Conservation (phyloP, 2,113 vertebrate genomes). For the Carollia perspicillata region DNA sequence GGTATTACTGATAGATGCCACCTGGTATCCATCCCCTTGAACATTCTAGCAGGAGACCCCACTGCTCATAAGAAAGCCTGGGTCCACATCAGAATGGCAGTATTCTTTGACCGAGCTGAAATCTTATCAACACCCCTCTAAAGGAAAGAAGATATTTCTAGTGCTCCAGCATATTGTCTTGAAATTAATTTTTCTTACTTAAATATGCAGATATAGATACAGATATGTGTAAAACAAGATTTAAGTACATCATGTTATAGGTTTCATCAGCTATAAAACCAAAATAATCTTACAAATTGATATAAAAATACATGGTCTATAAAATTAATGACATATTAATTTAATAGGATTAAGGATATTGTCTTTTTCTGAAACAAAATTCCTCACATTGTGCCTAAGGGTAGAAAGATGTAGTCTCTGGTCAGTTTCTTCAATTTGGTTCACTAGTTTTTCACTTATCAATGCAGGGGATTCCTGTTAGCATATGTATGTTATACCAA, state of each 20-base stretch:
- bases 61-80: neutral
- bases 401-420: neutral
- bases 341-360: neutral
- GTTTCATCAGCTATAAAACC: neutral
- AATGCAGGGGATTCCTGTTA: neutral
- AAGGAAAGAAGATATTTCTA: neutral
- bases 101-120: neutral
- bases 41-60: neutral
- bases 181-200: neutral
- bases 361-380: constrained; percentile 29
- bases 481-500: neutral
- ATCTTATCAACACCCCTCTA: neutral
- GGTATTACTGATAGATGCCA: neutral
- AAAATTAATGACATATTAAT: neutral
- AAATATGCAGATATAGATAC: neutral
- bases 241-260: neutral
- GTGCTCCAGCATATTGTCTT: neutral
- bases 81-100: neutral
- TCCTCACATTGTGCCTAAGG: neutral
- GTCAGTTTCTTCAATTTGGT: neutral
- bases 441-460: neutral
- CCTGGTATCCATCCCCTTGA: neutral
- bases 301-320: neutral
- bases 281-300: neutral
- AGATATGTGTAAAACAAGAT: neutral